Evolutionary conservation across 1,140 invertebrate genomes (phyloP).

Genomic region (Rhizoglyphus robini): DNA sequence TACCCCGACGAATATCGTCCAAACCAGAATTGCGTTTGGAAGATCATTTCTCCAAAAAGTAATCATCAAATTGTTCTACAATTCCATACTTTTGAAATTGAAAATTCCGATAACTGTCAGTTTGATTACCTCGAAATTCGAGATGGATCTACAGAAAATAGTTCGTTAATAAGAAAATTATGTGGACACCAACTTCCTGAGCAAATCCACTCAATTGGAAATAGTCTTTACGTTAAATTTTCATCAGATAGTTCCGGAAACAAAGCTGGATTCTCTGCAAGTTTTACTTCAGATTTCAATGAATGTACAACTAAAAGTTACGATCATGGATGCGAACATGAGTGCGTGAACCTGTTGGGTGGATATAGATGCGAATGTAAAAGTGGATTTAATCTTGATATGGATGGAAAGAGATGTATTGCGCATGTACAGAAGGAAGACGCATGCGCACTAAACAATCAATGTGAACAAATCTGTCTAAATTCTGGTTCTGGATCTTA

Average conservation of each 20-base stretch:
- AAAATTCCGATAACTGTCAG: constrained; percentile 93
- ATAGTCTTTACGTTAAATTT: constrained; percentile 85
- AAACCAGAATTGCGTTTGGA: constrained; percentile 92
- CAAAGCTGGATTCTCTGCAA: constrained; percentile 85
- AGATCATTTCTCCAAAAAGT: constrained; percentile 72
- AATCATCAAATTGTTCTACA: constrained; percentile 62
- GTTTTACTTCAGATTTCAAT: constrained; percentile 89
- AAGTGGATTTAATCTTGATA: constrained; percentile 87
- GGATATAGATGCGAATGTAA: constrained; percentile 85
- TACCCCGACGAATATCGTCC: constrained; percentile 91
- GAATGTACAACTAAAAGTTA: constrained; percentile 63
- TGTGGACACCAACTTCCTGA: constrained; percentile 89
- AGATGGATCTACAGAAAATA: constrained; percentile 49
- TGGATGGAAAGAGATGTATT: constrained; percentile 89
- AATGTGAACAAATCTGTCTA: constrained; percentile 89
- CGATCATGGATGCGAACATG: constrained; percentile 90
- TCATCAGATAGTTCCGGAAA: constrained; percentile 93
- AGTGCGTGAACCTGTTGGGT: constrained; percentile 86
- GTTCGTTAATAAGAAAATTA: constrained; percentile 65
- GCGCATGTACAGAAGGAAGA: constrained; percentile 99
- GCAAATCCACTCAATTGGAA: constrained; percentile 68
- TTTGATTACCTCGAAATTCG: constrained; percentile 87
- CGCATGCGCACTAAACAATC: constrained; percentile 85
- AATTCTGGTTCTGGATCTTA: constrained; percentile 94
- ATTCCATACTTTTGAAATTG: constrained; percentile 63